A percentile compares a stretch with the other conserved stretches of the same genome.
phyloP scores from a whole-genome alignment of 92 coral and sea anemone species.

The Heliopora coerulea region DNA sequence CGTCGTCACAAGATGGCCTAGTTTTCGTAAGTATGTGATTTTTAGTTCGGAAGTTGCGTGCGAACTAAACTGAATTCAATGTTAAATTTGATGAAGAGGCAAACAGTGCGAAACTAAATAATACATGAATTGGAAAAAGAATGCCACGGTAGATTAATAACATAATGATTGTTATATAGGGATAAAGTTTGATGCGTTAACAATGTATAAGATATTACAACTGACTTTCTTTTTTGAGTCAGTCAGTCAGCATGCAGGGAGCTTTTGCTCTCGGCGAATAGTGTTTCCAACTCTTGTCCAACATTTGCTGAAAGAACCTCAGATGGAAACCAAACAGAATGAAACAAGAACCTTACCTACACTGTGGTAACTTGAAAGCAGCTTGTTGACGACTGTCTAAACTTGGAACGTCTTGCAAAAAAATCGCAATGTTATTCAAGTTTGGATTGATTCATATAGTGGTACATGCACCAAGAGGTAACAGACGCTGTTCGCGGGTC shows the following conservation, averaged over 20 bases:
- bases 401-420: not conserved
- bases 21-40: too few species aligned
- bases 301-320: too few species aligned
- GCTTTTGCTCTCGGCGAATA: too few species aligned
- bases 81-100: not conserved
- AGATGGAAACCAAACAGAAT: too few species aligned
- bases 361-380: too few species aligned
- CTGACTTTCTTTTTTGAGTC: too few species aligned
- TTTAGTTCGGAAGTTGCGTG: not conserved
- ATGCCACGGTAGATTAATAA: slow-evolving; percentile 16
- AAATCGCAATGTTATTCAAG: not conserved
- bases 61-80: not conserved
- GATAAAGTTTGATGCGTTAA: not conserved
- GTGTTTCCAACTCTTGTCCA: too few species aligned
- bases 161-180: slow-evolving; percentile 12
- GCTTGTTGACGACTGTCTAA: not conserved
- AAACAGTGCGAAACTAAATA: slow-evolving; percentile 19
- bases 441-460: not conserved
- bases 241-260: too few species aligned
- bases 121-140: slow-evolving; percentile 35
- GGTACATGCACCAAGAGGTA: not conserved
- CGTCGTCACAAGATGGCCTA: not conserved
- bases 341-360: too few species aligned
- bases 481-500: not conserved
- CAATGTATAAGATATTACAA: not conserved